A percentile compares a stretch with the other conserved stretches of the same genome.
Evolutionary conservation across 2,888 invertebrate species (phyloP).

Genomic region (Carpatolechia fugitivella): DNA sequence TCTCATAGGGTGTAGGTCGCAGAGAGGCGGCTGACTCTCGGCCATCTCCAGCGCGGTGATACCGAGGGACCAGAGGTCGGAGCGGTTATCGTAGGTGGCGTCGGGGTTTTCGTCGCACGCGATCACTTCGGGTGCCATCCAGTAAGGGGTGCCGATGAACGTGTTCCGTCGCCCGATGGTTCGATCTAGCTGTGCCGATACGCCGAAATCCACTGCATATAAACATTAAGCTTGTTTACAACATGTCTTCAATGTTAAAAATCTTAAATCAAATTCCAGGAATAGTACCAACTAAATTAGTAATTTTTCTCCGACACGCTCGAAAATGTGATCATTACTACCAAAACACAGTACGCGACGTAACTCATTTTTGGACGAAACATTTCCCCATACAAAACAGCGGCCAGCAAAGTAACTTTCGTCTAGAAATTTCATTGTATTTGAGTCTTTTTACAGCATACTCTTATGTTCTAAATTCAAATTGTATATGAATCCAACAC

Average conservation of each 20-base stretch:
- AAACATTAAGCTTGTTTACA: conserved; percentile 7
- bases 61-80: conserved; percentile 94
- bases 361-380: too few relatives aligned
- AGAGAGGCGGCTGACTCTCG: conserved; percentile 98
- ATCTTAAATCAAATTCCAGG: not conserved
- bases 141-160: conserved; percentile 98
- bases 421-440: too few relatives aligned
- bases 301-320: too few relatives aligned
- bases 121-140: conserved; percentile 99
- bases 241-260: too few relatives aligned
- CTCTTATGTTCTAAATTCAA: too few relatives aligned
- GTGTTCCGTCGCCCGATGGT: conserved; percentile 99
- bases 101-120: conserved; percentile 99
- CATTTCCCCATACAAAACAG: too few relatives aligned
- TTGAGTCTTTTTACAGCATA: too few relatives aligned
- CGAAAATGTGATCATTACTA: too few relatives aligned
- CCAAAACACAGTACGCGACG: too few relatives aligned
- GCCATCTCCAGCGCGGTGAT: conserved; percentile 99
- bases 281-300: too few relatives aligned
- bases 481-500: too few relatives aligned
- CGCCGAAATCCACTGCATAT: conserved; percentile 96
- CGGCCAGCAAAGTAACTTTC: too few relatives aligned
- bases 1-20: conserved; percentile 99
- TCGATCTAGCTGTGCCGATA: conserved; percentile 98
- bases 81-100: conserved; percentile 99